Evolutionary conservation across 2,888 invertebrate genomes (phyloP).

Genomic region (Hyles lineata): DNA sequence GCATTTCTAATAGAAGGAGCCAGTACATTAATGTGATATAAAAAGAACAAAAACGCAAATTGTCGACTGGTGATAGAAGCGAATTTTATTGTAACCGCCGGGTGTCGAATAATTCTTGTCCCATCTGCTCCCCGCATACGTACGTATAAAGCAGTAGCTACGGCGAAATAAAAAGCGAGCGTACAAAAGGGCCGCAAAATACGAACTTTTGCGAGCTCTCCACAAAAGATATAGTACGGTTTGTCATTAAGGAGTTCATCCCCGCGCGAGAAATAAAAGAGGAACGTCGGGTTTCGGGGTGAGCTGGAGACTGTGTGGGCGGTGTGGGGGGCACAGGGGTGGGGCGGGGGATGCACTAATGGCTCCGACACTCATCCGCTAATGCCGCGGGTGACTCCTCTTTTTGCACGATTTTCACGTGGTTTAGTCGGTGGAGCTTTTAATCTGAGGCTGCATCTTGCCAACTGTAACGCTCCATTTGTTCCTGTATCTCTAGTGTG

Average conservation of each 20-base stretch:
- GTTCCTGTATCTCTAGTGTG: constrained; percentile 47
- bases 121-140: constrained; percentile 62
- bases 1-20: background rate
- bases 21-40: constrained; percentile 23
- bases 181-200: constrained; percentile 84
- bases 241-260: constrained; percentile 86
- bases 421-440: constrained; percentile 83
- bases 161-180: constrained; percentile 77
- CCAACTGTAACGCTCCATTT: constrained; percentile 72
- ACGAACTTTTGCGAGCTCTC: constrained; percentile 84
- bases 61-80: constrained; percentile 62
- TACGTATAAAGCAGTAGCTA: constrained; percentile 52
- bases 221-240: constrained; percentile 85
- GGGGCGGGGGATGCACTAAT: constrained; percentile 74
- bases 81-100: constrained; percentile 66
- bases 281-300: constrained; percentile 74
- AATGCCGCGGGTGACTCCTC: constrained; percentile 85
- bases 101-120: constrained; percentile 61
- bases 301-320: constrained; percentile 54
- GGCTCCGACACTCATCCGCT: constrained; percentile 85
- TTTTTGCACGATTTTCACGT: constrained; percentile 85
- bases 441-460: constrained; percentile 81
- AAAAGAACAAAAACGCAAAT: constrained; percentile 44
- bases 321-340: constrained; percentile 46
- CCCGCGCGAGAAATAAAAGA: constrained; percentile 85